phyloP scores from a whole-genome alignment of 2,888 invertebrate species.

The Tuberolachnus salignus region DNA sequence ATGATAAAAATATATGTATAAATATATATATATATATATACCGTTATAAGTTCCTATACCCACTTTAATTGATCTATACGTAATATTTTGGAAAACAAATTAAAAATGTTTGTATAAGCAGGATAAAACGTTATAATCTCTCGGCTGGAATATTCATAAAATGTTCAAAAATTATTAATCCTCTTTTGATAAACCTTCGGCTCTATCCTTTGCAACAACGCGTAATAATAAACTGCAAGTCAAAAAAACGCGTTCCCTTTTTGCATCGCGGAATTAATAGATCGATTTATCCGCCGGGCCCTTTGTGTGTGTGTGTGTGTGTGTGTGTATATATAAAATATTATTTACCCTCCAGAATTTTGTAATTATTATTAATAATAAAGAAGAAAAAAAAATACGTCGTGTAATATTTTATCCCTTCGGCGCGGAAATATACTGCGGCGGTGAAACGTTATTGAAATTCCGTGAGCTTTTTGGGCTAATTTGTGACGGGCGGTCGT shows the following conservation, averaged over 20 bases:
- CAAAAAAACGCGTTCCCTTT: background rate
- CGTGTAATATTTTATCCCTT: background rate
- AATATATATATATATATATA: too few species aligned
- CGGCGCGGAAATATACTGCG: background rate
- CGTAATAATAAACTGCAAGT: constrained; percentile 16
- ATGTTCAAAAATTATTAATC: background rate
- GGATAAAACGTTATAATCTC: constrained; percentile 16
- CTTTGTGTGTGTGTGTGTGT: background rate
- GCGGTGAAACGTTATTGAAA: constrained; percentile 11
- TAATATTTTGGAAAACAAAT: constrained; percentile 4
- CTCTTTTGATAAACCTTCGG: background rate
- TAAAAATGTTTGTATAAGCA: background rate
- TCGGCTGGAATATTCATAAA: background rate
- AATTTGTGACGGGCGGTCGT: background rate
- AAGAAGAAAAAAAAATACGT: too few species aligned
- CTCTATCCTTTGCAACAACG: background rate
- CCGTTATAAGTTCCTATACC: too few species aligned
- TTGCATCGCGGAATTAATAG: background rate
- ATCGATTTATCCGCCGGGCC: background rate
- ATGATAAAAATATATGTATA: background rate
- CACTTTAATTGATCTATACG: background rate
- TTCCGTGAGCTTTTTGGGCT: background rate
- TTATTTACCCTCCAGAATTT: background rate
- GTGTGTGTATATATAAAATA: too few species aligned
- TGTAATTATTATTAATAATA: background rate